Evolutionary conservation across 2,888 invertebrate species (phyloP).

Genomic region (Agriopis aurantiaria): DNA sequence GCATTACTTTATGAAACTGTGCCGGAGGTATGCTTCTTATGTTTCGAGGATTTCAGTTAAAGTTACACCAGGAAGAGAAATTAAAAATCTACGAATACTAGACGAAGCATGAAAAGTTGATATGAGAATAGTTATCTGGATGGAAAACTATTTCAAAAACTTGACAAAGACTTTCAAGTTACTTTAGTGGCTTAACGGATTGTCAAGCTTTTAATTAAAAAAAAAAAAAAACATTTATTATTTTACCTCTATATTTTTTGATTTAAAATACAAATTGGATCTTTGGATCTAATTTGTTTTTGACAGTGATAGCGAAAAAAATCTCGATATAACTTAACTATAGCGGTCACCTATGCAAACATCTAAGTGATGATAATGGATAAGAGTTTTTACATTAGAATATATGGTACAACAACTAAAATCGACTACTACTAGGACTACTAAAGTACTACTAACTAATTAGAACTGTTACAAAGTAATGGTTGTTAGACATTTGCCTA

Average conservation of each 20-base stretch:
- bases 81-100: slow-evolving; percentile 67
- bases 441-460: background rate
- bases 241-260: no score
- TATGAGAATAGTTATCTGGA: slow-evolving; percentile 55
- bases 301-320: no score
- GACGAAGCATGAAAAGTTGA: slow-evolving; percentile 65
- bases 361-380: background rate
- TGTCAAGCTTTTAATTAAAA: slow-evolving; percentile 10
- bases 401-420: no score
- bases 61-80: slow-evolving; percentile 68
- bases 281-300: background rate
- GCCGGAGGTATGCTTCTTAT: slow-evolving; percentile 63
- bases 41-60: slow-evolving; percentile 62
- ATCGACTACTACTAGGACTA: no score
- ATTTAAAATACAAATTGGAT: background rate
- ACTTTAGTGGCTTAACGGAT: slow-evolving; percentile 23
- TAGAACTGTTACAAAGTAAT: background rate
- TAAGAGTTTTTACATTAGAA: background rate
- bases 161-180: slow-evolving; percentile 31
- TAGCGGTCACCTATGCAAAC: background rate
- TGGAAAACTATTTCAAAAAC: slow-evolving; percentile 31
- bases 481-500: background rate
- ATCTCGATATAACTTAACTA: no score
- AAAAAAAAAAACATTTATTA: no score
- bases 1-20: slow-evolving; percentile 57